phyloP scores from a whole-genome alignment of 2,797 vertebrate species.

The Pseudomugil gertrudae region DNA sequence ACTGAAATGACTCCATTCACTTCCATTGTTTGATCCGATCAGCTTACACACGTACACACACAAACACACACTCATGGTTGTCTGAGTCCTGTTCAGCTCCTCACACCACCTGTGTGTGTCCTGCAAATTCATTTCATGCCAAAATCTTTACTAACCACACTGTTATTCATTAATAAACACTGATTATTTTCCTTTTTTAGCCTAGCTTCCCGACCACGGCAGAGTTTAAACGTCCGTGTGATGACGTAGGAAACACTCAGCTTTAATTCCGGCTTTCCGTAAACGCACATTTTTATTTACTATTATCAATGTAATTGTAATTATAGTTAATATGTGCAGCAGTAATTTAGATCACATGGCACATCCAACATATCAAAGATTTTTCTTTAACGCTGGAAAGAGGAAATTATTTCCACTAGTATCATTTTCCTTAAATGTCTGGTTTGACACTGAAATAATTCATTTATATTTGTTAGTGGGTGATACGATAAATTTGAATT shows the following conservation, averaged over 20 bases:
- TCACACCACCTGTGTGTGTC: too few species aligned
- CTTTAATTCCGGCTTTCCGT: background rate
- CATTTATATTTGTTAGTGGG: too few species aligned
- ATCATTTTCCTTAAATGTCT: too few species aligned
- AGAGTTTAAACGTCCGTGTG: background rate
- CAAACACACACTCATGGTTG: too few species aligned
- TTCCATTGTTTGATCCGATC: conserved; percentile 75
- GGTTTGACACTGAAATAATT: background rate
- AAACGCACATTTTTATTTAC: background rate
- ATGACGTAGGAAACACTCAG: too few species aligned
- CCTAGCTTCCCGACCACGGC: background rate
- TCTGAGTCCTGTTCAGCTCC: too few species aligned
- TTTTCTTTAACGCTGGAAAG: background rate
- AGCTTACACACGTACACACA: conserved; percentile 19
- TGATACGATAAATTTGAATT: background rate
- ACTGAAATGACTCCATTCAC: conserved; percentile 80
- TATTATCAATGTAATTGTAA: too few species aligned
- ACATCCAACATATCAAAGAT: background rate
- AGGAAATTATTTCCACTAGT: too few species aligned
- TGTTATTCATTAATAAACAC: background rate
- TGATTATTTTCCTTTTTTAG: too few species aligned
- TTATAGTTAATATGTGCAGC: background rate
- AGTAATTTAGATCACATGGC: too few species aligned
- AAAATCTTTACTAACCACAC: background rate
- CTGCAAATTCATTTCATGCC: too few species aligned